phyloP scores from a whole-genome alignment of 1,140 invertebrate species.

The Drosophila lowei region DNA sequence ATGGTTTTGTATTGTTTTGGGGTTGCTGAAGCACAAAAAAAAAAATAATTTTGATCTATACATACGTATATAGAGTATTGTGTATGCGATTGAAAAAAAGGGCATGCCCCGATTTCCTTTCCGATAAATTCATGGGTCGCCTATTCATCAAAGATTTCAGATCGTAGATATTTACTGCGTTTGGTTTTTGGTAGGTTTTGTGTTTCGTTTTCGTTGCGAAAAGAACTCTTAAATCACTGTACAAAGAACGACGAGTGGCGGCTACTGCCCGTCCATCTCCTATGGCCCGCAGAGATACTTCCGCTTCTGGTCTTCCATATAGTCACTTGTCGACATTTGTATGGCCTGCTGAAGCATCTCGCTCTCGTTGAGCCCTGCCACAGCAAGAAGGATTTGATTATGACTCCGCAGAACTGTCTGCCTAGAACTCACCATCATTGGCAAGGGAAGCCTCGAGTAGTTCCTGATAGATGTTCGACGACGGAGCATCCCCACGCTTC shows the following conservation, averaged over 20 bases:
- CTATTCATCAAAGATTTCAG: conserved; percentile 39
- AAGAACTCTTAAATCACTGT: conserved; percentile 67
- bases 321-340: conserved; percentile 80
- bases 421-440: conserved; percentile 62
- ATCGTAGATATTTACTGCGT: conserved; percentile 44
- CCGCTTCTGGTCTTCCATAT: conserved; percentile 79
- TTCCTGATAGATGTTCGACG: conserved; percentile 39
- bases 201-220: conserved; percentile 65
- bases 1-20: background rate
- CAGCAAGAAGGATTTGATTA: background rate
- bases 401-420: background rate
- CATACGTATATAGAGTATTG: conserved; percentile 24
- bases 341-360: conserved; percentile 82
- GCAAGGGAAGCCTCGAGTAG: conserved; percentile 76
- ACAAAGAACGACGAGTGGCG: conserved; percentile 41
- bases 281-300: conserved; percentile 77
- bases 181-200: conserved; percentile 48
- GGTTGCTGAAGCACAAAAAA: conserved; percentile 21
- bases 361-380: conserved; percentile 67
- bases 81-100: conserved; percentile 11
- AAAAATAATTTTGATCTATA: conserved; percentile 34
- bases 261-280: background rate
- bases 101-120: conserved; percentile 1
- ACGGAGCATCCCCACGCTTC: conserved; percentile 38
- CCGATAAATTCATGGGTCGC: conserved; percentile 19